Conservation (phyloP, 2,797 vertebrate species). For the Pelobates cultripes region DNA sequence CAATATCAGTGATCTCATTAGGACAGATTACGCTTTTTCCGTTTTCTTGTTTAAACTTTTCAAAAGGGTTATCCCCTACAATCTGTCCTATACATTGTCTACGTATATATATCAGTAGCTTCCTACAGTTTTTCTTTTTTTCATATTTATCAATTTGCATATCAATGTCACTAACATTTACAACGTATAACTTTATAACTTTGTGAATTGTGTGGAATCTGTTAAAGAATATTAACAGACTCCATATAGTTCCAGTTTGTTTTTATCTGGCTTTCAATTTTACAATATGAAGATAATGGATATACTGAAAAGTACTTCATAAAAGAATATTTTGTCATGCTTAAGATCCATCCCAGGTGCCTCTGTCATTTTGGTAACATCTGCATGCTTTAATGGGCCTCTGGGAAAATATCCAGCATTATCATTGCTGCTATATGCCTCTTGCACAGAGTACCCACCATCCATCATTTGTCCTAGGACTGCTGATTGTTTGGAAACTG, state of each 20-base stretch:
- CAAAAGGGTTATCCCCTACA: too few species aligned
- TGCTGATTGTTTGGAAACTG: constrained; percentile 6
- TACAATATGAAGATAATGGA: neutral
- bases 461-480: constrained; percentile 11
- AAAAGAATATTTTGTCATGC: constrained; percentile 9
- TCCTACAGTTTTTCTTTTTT: too few species aligned
- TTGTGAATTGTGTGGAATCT: neutral
- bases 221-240: neutral
- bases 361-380: neutral
- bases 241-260: neutral
- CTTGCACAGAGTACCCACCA: neutral
- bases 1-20: too few species aligned
- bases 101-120: too few species aligned
- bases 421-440: constrained; percentile 1
- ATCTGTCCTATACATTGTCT: too few species aligned
- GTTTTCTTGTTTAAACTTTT: too few species aligned
- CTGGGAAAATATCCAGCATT: neutral
- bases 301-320: neutral
- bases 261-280: neutral
- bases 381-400: neutral
- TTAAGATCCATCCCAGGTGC: neutral
- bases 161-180: neutral
- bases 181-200: neutral
- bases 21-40: too few species aligned
- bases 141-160: neutral